phyloP scores from a whole-genome alignment of 2,113 vertebrate genomes.

The Hippopotamus amphibius region DNA sequence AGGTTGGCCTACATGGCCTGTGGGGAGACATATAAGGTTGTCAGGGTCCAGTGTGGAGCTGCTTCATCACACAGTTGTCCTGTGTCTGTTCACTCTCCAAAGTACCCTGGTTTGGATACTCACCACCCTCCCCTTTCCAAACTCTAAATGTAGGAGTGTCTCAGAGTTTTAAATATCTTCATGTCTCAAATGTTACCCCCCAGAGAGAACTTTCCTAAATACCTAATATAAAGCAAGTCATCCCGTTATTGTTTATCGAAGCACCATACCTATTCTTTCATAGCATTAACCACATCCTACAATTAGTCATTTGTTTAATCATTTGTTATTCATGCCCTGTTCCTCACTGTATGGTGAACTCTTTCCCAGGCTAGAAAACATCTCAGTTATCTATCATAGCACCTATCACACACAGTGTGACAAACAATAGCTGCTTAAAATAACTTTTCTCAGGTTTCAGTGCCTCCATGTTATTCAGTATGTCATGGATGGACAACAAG shows the following conservation, averaged over 20 bases:
- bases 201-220: neutral
- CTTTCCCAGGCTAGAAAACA: neutral
- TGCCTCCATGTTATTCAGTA: neutral
- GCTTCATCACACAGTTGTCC: neutral
- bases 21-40: neutral
- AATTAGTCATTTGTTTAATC: neutral
- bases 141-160: neutral
- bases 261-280: neutral
- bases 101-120: neutral
- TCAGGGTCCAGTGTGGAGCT: neutral
- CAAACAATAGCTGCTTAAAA: constrained; percentile 26
- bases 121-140: neutral
- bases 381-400: neutral
- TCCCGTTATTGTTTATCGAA: neutral
- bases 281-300: neutral
- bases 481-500: neutral
- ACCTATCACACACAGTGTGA: neutral
- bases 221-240: neutral
- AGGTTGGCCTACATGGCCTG: neutral
- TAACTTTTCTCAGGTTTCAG: neutral
- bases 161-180: constrained; percentile 18
- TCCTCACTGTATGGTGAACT: neutral
- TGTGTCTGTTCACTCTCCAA: neutral
- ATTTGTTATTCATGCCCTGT: neutral
- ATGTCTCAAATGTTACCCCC: neutral